Conservation (phyloP, 1,140 invertebrate genomes). For the Zaprionus taronus region DNA sequence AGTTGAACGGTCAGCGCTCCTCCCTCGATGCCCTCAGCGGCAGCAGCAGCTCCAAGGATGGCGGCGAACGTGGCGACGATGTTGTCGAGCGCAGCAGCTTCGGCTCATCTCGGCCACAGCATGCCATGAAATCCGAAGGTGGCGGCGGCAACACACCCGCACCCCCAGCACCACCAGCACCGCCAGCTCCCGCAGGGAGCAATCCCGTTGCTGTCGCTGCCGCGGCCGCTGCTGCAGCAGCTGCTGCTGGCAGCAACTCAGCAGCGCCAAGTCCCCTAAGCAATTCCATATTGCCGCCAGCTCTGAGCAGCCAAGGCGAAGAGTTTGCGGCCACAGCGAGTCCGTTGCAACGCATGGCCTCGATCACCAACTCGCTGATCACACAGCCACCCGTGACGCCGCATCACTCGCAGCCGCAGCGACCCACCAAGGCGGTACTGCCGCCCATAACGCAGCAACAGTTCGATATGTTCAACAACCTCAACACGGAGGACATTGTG, state of each 20-base stretch:
- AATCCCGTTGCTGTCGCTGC: conserved; percentile 28
- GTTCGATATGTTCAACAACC: conserved; percentile 98
- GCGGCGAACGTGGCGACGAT: conserved; percentile 53
- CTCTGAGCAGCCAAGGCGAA: conserved; percentile 88
- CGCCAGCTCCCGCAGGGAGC: conserved; percentile 45
- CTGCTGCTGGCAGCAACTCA: conserved; percentile 35
- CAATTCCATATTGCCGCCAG: conserved; percentile 92
- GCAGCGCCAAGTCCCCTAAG: conserved; percentile 91
- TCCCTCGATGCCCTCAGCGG: conserved; percentile 60
- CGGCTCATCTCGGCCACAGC: background rate
- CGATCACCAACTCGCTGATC: conserved; percentile 97
- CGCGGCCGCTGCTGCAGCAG: background rate
- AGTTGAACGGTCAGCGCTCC: conserved; percentile 87
- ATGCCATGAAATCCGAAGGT: background rate
- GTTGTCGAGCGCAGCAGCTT: conserved; percentile 73
- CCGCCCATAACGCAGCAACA: conserved; percentile 99
- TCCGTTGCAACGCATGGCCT: conserved; percentile 98
- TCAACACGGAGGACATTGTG: conserved; percentile 99
- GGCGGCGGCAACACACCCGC: conserved; percentile 88
- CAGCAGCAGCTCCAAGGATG: conserved; percentile 68
- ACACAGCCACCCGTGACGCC: conserved; percentile 94
- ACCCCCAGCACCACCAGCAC: conserved; percentile 85
- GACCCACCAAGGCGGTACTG: conserved; percentile 97
- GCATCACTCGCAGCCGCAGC: conserved; percentile 91
- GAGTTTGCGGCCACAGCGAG: conserved; percentile 94